Evolutionary conservation across 2,888 invertebrate genomes (phyloP).

Genomic region (Drosophila subquinaria): DNA sequence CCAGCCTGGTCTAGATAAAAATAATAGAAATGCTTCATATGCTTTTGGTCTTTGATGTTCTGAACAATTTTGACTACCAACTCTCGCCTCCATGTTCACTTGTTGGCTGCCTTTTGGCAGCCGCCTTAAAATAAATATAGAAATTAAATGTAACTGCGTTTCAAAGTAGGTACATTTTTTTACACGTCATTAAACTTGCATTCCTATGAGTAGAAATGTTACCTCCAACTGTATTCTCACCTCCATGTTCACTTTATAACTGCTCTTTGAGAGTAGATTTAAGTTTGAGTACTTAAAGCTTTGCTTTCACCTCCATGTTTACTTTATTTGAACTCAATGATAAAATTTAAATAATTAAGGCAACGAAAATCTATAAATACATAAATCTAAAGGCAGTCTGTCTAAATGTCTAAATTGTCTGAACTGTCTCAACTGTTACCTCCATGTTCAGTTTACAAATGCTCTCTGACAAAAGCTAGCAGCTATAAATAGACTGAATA

Average conservation of each 20-base stretch:
- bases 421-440: no score
- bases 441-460: neutral
- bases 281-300: neutral
- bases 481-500: neutral
- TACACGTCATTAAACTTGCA: neutral
- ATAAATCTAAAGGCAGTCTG: no score
- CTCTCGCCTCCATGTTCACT: constrained; percentile 13
- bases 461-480: neutral
- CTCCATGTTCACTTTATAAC: constrained; percentile 3
- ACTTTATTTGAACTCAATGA: no score
- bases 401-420: no score
- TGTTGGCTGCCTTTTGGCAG: neutral
- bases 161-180: neutral
- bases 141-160: constrained; percentile 6
- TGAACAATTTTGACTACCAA: neutral
- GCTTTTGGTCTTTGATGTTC: constrained; percentile 20
- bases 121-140: constrained; percentile 1
- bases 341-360: no score
- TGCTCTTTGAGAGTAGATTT: no score
- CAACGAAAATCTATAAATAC: no score
- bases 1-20: neutral
- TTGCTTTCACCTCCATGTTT: no score
- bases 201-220: neutral
- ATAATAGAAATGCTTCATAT: constrained; percentile 19
- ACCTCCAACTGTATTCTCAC: neutral